Evolutionary conservation across 2,888 invertebrate species (phyloP).

Genomic region (Drosophila meridionalis): DNA sequence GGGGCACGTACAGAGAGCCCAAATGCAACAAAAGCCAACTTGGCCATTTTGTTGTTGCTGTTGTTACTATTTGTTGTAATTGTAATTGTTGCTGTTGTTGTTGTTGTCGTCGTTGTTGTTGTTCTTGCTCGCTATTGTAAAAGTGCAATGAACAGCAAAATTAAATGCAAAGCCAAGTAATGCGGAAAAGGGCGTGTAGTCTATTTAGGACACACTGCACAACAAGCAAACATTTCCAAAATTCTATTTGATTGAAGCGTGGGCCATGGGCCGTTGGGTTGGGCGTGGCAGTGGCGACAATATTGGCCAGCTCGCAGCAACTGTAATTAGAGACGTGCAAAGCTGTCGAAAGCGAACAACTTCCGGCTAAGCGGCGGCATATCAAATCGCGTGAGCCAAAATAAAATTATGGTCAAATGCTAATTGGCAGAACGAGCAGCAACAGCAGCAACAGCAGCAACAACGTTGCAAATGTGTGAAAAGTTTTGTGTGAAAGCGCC

Average conservation of each 20-base stretch:
- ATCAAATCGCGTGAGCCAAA: constrained; percentile 58
- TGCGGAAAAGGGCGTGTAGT: constrained; percentile 76
- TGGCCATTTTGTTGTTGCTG: constrained; percentile 49
- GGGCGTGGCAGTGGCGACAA: constrained; percentile 30
- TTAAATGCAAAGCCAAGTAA: constrained; percentile 72
- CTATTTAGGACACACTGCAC: constrained; percentile 56
- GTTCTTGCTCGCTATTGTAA: constrained; percentile 56
- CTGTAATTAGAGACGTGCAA: constrained; percentile 65
- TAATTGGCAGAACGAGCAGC: constrained; percentile 71
- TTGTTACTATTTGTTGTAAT: constrained; percentile 34
- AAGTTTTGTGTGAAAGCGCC: constrained; percentile 63
- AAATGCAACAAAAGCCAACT: constrained; percentile 36
- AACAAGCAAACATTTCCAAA: constrained; percentile 42
- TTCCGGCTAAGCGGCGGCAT: constrained; percentile 57
- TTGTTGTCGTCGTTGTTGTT: constrained; percentile 18
- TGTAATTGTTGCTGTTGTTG: constrained; percentile 39
- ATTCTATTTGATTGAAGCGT: constrained; percentile 27
- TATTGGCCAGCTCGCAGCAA: constrained; percentile 28
- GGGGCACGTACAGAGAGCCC: constrained; percentile 39
- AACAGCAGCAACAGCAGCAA: constrained; percentile 18
- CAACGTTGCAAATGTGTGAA: constrained; percentile 57
- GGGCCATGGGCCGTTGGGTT: constrained; percentile 17
- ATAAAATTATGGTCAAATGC: constrained; percentile 56
- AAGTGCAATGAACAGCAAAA: constrained; percentile 82
- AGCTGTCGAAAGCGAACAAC: constrained; percentile 62